Evolutionary conservation across 92 coral and sea anemone species (phyloP).

Genomic region (Anthopleura xanthogrammica): DNA sequence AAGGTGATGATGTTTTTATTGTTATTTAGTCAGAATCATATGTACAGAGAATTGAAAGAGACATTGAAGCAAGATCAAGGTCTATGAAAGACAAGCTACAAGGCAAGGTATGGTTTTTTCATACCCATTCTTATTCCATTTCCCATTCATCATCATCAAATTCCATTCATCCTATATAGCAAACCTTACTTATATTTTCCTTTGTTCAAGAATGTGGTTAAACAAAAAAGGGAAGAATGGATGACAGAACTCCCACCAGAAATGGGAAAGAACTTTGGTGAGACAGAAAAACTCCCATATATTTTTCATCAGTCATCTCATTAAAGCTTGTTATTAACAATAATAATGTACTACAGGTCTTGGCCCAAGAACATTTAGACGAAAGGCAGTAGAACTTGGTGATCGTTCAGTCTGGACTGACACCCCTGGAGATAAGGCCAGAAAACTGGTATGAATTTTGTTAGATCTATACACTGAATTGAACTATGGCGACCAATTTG

Average conservation of each 20-base stretch:
- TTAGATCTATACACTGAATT: too few species aligned
- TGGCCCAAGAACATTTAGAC: constrained; percentile 89
- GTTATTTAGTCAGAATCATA: constrained; percentile 17
- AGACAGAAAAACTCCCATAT: constrained; percentile 11
- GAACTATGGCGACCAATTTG: too few species aligned
- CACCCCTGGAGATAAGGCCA: constrained; percentile 82
- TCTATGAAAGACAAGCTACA: constrained; percentile 72
- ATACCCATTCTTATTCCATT: background rate
- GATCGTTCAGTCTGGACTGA: constrained; percentile 98
- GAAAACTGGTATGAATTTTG: constrained; percentile 41
- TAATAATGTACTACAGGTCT: constrained; percentile 53
- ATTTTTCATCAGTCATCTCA: background rate
- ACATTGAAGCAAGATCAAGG: constrained; percentile 83
- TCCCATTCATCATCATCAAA: background rate
- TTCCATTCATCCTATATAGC: background rate
- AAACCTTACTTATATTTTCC: background rate
- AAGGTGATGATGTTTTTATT: background rate
- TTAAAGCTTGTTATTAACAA: background rate
- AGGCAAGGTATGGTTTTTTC: constrained; percentile 66
- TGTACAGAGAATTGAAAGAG: constrained; percentile 64
- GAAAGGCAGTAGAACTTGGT: constrained; percentile 74
- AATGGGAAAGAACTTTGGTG: constrained; percentile 94
- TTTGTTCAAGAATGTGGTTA: constrained; percentile 48
- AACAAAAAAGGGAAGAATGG: constrained; percentile 85
- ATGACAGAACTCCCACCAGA: constrained; percentile 99